A percentile compares a stretch with the other conserved stretches of the same genome.
Conservation (phyloP, 2,888 invertebrate genomes). For the Deilephila elpenor region DNA sequence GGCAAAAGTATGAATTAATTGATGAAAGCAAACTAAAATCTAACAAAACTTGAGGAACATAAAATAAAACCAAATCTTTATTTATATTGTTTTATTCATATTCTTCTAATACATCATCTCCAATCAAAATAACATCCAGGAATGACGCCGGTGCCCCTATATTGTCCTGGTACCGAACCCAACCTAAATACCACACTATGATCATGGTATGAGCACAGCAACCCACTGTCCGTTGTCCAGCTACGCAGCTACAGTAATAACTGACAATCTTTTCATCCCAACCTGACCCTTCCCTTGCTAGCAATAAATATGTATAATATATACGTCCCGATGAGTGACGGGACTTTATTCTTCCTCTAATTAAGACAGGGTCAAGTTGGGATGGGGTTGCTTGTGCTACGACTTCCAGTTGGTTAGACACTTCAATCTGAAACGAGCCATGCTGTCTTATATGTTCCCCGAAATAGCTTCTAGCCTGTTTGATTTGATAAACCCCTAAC, state of each 20-base stretch:
- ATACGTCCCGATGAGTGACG: too few relatives aligned
- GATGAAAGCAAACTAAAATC: too few relatives aligned
- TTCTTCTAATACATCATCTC: background rate
- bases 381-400: too few relatives aligned
- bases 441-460: too few relatives aligned
- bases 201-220: background rate
- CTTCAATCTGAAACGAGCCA: too few relatives aligned
- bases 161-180: background rate
- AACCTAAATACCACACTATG: background rate
- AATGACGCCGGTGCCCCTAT: background rate
- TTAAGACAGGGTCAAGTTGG: background rate
- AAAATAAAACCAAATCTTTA: too few relatives aligned
- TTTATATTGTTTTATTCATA: background rate
- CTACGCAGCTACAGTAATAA: background rate
- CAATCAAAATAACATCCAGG: background rate
- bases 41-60: too few relatives aligned
- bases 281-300: background rate
- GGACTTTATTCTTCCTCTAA: background rate
- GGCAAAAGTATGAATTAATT: too few relatives aligned
- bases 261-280: background rate
- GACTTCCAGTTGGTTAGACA: too few relatives aligned
- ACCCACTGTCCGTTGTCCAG: background rate
- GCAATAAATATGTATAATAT: too few relatives aligned
- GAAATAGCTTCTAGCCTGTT: too few relatives aligned
- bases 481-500: too few relatives aligned